Conservation (phyloP, 2,113 vertebrate genomes). For the Oxygymnocypris stewartii region DNA sequence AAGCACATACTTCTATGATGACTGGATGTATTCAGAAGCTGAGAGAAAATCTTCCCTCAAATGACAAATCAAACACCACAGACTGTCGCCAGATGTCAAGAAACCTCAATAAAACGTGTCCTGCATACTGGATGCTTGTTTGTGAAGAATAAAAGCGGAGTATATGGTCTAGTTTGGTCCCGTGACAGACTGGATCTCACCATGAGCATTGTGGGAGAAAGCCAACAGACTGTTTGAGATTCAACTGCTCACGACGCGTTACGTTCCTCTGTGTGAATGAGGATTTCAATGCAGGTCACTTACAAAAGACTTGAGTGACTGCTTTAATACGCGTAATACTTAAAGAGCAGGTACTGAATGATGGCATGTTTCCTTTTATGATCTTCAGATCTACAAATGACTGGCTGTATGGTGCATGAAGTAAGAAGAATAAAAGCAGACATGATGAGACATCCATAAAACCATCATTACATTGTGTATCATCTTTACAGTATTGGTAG, state of each 20-base stretch:
- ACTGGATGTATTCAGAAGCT: background rate
- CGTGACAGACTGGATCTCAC: slow-evolving; percentile 14
- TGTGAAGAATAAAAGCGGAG: background rate
- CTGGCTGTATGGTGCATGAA: background rate
- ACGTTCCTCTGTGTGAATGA: background rate
- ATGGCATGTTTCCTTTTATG: background rate
- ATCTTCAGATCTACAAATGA: background rate
- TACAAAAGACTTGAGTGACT: background rate
- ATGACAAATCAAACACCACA: background rate
- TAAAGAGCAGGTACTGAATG: background rate
- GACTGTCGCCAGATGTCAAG: background rate
- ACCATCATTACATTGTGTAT: background rate
- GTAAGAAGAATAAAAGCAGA: background rate
- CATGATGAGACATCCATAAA: background rate
- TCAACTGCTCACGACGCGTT: background rate
- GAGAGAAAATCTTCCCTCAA: background rate
- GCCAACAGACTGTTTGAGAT: background rate
- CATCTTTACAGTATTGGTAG: background rate
- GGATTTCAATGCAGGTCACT: background rate
- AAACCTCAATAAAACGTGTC: background rate
- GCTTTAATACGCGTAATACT: background rate
- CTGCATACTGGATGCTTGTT: background rate
- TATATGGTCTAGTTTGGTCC: background rate
- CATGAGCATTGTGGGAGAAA: background rate
- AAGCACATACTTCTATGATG: background rate